phyloP scores from a whole-genome alignment of 2,113 vertebrate genomes.

The Circaetus cinerascens region DNA sequence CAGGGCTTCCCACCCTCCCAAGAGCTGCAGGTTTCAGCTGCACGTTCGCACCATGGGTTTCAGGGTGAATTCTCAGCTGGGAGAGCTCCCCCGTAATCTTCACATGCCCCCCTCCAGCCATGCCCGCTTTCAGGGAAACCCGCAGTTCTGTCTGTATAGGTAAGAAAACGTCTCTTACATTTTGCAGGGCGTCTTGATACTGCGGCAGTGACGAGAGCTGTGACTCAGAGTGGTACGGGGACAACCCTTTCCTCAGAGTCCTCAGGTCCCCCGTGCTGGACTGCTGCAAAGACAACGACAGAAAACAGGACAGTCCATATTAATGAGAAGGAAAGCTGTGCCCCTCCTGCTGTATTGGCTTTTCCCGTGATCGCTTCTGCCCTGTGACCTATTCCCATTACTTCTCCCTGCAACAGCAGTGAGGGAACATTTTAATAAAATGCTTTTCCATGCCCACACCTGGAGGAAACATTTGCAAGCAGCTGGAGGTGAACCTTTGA shows the following conservation, averaged over 20 bases:
- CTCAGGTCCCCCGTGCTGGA: constrained; percentile 86
- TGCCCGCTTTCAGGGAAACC: not conserved
- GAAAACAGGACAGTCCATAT: not conserved
- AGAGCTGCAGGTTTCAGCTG: not conserved
- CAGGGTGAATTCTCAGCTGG: not conserved
- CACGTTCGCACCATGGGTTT: not conserved
- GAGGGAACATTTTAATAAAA: not conserved
- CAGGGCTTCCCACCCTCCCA: not conserved
- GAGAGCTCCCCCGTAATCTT: not conserved
- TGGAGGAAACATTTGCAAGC: not conserved
- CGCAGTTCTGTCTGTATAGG: accelerated
- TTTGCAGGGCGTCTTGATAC: constrained; percentile 87
- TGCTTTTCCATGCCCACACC: not conserved
- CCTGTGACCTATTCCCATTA: not conserved
- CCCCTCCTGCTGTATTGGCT: not conserved
- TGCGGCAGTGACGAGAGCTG: constrained; percentile 89
- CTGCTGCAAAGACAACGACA: constrained; percentile 66
- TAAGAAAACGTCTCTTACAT: constrained; percentile 72
- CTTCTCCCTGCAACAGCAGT: not conserved
- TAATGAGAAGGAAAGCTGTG: not conserved
- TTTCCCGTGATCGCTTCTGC: not conserved
- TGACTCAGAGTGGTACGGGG: constrained; percentile 91
- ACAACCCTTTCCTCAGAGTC: constrained; percentile 88
- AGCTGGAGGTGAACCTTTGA: not conserved
- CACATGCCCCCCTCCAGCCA: not conserved